phyloP scores from a whole-genome alignment of 37 sponge, comb jelly and placozoan genomes.

The Lycopodina hypogea region DNA sequence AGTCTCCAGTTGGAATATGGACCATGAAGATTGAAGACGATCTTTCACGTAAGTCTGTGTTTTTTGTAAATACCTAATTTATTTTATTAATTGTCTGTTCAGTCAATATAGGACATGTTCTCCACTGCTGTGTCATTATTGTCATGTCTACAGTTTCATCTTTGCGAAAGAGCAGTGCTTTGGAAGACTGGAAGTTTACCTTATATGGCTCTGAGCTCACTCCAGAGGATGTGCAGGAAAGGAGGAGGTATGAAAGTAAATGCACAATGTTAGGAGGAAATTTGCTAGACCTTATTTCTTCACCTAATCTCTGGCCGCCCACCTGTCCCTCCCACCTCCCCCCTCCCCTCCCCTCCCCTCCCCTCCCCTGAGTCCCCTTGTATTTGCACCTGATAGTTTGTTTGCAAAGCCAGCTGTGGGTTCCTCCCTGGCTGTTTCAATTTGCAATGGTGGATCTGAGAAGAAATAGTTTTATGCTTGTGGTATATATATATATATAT shows the following conservation, averaged over 20 bases:
- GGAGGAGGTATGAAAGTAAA: slow-evolving; percentile 4
- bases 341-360: not conserved
- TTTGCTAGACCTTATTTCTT: no score
- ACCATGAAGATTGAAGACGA: slow-evolving; percentile 14
- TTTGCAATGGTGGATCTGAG: no score
- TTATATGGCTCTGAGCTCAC: slow-evolving; percentile 38
- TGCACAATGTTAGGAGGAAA: not conserved
- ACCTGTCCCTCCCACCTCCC: no score
- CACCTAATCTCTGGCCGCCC: no score
- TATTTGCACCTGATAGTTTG: no score
- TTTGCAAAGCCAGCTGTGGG: no score
- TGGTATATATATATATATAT: no score
- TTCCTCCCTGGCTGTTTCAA: no score
- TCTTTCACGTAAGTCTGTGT: not conserved
- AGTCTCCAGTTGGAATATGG: slow-evolving; percentile 25
- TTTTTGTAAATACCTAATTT: not conserved
- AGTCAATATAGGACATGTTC: no score
- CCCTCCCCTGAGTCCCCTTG: not conserved
- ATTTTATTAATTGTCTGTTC: no score
- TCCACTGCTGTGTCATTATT: not conserved
- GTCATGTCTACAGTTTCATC: not conserved
- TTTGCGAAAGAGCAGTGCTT: not conserved
- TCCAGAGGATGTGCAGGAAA: slow-evolving; percentile 9
- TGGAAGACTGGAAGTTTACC: slow-evolving; percentile 4
- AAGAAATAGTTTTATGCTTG: no score